Percentiles rank a stretch among this genome's conserved stretches.
phyloP scores from a whole-genome alignment of 2,113 vertebrate genomes.

The Murina feae region DNA sequence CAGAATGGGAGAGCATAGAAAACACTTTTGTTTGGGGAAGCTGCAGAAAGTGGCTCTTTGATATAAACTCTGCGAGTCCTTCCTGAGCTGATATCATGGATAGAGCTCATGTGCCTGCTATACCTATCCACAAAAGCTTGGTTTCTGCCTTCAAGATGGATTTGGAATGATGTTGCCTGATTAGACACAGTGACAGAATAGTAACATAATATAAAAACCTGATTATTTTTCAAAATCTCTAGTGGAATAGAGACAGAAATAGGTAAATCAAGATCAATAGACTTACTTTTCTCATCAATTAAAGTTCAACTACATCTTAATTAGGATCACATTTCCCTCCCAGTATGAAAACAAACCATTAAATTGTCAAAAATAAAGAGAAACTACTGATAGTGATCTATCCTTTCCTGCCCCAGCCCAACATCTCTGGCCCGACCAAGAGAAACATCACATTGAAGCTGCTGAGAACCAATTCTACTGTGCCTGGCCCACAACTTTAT shows the following conservation, averaged over 20 bases:
- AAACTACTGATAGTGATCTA: accelerated
- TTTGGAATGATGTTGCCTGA: too few relatives aligned
- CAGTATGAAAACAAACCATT: neutral
- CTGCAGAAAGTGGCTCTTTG: neutral
- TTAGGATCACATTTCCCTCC: neutral
- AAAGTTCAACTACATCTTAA: neutral
- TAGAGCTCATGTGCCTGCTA: neutral
- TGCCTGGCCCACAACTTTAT: accelerated
- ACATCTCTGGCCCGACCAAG: neutral
- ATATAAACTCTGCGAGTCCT: accelerated
- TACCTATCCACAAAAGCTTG: neutral
- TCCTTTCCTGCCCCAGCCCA: neutral
- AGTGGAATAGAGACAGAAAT: neutral
- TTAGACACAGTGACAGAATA: accelerated
- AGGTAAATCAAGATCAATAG: neutral
- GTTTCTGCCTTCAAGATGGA: neutral
- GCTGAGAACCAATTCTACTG: accelerated
- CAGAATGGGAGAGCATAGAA: neutral
- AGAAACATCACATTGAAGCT: neutral
- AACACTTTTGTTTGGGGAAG: too few relatives aligned
- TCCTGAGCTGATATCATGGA: neutral
- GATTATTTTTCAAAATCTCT: neutral
- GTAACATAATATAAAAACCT: neutral
- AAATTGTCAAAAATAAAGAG: neutral
- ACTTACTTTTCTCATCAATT: neutral